phyloP scores from a whole-genome alignment of 2,113 vertebrate species.

The Pluvianellus socialis region DNA sequence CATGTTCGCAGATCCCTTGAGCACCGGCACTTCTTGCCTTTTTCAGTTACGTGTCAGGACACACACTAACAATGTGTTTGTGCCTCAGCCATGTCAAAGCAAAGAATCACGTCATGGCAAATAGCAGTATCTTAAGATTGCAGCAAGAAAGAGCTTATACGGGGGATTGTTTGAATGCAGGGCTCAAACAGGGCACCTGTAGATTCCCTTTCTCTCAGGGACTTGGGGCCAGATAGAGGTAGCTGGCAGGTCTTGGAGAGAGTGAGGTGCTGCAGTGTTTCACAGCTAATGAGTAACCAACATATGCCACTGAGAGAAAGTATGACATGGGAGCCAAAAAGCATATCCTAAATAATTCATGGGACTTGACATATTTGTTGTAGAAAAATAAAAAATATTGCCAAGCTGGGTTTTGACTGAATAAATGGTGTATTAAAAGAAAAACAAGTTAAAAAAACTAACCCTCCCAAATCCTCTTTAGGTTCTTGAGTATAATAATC shows the following conservation, averaged over 20 bases:
- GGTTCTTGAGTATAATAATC: not conserved
- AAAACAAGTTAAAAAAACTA: not conserved
- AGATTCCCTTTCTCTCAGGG: accelerated
- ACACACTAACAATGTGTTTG: no score
- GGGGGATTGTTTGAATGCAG: not conserved
- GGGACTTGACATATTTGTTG: not conserved
- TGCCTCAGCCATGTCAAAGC: accelerated
- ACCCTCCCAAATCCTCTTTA: not conserved
- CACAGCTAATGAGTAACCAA: not conserved
- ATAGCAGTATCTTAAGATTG: not conserved
- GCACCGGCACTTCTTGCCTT: no score
- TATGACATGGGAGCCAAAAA: not conserved
- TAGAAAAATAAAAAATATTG: not conserved
- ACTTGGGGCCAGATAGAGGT: not conserved
- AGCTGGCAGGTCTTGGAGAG: not conserved
- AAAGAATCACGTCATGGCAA: not conserved
- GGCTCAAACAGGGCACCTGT: not conserved
- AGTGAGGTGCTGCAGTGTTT: not conserved
- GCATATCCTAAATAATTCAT: not conserved
- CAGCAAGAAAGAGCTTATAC: not conserved
- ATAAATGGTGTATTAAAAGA: not conserved
- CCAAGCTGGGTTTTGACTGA: not conserved
- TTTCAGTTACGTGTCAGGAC: not conserved
- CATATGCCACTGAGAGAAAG: not conserved
- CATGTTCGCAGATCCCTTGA: not conserved